A percentile compares a stretch with the other conserved stretches of the same genome.
phyloP scores from a whole-genome alignment of 2,888 invertebrate species.

The Cancer borealis region DNA sequence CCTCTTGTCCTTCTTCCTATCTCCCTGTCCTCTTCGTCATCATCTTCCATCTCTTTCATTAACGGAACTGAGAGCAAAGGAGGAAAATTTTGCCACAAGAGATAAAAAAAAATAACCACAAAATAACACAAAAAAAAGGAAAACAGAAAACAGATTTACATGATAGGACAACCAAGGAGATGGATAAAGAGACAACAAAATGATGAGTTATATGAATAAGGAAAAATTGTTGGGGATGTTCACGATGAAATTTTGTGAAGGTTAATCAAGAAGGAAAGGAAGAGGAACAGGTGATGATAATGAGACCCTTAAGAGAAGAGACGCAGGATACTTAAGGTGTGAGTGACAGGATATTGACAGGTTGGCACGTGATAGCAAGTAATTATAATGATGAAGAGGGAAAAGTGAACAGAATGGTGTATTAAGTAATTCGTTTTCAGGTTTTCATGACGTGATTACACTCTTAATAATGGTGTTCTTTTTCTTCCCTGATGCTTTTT shows the following conservation, averaged over 20 bases:
- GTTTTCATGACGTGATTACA: not conserved
- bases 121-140: no score
- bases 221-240: not conserved
- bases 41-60: constrained; percentile 9
- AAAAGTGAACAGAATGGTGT: not conserved
- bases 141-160: not conserved
- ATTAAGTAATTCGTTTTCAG: not conserved
- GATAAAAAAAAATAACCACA: not conserved
- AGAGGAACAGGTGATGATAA: not conserved
- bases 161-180: not conserved
- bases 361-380: not conserved
- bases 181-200: not conserved
- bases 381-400: not conserved
- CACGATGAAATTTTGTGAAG: not conserved
- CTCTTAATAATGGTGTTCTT: not conserved
- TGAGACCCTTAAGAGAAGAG: not conserved
- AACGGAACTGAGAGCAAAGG: not conserved
- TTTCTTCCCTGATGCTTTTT: not conserved
- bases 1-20: not conserved
- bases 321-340: not conserved
- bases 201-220: not conserved
- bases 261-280: not conserved
- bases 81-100: not conserved
- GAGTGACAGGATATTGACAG: not conserved
- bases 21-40: not conserved